A percentile compares a stretch with the other conserved stretches of the same genome.
phyloP scores from a whole-genome alignment of 2,797 vertebrate genomes.

The Poecilia gillii region DNA sequence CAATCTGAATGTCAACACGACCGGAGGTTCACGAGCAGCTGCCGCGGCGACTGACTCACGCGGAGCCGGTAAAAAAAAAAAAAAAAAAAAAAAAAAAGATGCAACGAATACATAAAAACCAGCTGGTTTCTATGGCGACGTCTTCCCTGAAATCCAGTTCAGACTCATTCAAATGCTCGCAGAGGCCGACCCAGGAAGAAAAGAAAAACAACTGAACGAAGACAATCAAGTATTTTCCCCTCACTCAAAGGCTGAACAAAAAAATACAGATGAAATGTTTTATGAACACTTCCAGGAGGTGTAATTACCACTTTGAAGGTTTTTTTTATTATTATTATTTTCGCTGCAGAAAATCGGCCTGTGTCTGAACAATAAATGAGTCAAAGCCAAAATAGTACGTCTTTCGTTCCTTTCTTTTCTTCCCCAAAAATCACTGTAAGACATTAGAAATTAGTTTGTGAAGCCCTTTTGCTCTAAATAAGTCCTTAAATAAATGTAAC shows the following conservation, averaged over 20 bases:
- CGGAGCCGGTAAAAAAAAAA: background rate
- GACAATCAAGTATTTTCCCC: background rate
- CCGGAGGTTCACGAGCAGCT: constrained; percentile 40
- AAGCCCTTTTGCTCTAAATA: background rate
- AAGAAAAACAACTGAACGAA: constrained; percentile 13
- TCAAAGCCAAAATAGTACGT: background rate
- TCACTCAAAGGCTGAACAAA: background rate
- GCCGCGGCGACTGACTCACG: constrained; percentile 15
- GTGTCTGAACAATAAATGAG: background rate
- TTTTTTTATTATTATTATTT: background rate
- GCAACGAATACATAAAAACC: background rate
- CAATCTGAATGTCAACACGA: constrained; percentile 27
- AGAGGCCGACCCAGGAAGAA: constrained; percentile 2
- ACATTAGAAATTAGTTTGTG: too few species aligned
- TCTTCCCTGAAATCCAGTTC: constrained; percentile 28
- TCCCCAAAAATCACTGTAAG: too few species aligned
- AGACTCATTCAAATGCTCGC: constrained; percentile 33
- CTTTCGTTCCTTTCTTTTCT: background rate
- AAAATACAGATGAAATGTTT: background rate
- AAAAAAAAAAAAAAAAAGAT: background rate
- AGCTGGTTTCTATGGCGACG: constrained; percentile 61
- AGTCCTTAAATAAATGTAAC: background rate
- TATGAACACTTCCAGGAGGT: background rate
- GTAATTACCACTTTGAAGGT: background rate
- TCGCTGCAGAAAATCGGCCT: background rate